Evolutionary conservation across 1,140 invertebrate species (phyloP).

Genomic region (Contarinia nasturtii): DNA sequence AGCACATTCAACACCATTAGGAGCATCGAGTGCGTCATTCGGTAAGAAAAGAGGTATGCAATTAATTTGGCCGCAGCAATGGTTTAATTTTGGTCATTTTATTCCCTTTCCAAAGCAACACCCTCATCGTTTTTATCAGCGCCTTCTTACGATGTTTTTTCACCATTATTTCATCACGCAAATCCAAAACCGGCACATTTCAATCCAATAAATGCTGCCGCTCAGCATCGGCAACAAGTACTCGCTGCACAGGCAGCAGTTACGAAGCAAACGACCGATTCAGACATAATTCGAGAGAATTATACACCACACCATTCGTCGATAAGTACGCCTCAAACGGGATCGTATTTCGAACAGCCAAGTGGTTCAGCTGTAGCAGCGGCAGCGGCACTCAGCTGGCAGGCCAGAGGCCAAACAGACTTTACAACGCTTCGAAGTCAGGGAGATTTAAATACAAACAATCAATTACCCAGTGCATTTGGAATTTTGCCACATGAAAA

Average conservation of each 20-base stretch:
- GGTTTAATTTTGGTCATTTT: too few relatives aligned
- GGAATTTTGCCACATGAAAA: slow-evolving; percentile 59
- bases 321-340: slow-evolving; percentile 26
- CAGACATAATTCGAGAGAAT: slow-evolving; percentile 35
- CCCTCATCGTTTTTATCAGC: slow-evolving; percentile 31
- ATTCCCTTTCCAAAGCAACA: slow-evolving; percentile 27
- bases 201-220: slow-evolving; percentile 29
- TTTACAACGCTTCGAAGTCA: too few relatives aligned
- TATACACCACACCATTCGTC: slow-evolving; percentile 34
- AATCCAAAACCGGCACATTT: slow-evolving; percentile 40
- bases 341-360: slow-evolving; percentile 41
- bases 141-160: slow-evolving; percentile 44
- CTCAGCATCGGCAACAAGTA: slow-evolving; percentile 27
- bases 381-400: slow-evolving; percentile 28
- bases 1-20: slow-evolving; percentile 34
- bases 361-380: slow-evolving; percentile 20
- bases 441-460: slow-evolving; percentile 18
- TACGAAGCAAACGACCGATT: slow-evolving; percentile 28
- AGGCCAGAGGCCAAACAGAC: slow-evolving; percentile 31
- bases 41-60: too few relatives aligned
- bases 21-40: slow-evolving; percentile 36
- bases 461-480: slow-evolving; percentile 46
- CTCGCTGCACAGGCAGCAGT: slow-evolving; percentile 28
- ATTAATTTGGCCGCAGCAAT: too few relatives aligned
- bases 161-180: slow-evolving; percentile 47